These are phyloP conservation scores for Harpagoxenus sublaevis DNA, from an alignment of 2,888 invertebrate species.

Conservation along the genomic window DNA sequence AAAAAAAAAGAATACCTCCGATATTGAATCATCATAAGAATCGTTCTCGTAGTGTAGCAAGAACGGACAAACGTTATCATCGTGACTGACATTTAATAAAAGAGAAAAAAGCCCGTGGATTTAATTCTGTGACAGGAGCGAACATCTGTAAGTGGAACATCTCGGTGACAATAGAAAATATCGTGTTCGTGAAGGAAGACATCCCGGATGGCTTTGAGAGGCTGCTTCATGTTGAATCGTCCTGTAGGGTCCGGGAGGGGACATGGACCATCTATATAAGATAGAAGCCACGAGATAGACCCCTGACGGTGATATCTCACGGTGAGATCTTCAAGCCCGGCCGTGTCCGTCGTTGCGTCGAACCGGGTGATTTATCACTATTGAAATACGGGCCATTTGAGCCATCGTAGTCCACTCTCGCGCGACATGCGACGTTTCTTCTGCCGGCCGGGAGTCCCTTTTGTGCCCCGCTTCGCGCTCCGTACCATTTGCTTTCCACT, in stretches of 20 bases:
- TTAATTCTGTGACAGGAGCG: background rate
- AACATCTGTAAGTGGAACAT: background rate
- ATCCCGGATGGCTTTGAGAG: background rate
- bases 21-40: background rate
- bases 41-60: background rate
- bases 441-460: conserved; percentile 45
- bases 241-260: conserved; percentile 60
- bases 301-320: conserved; percentile 79
- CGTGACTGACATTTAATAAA: background rate
- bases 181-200: background rate
- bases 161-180: conserved; percentile 27
- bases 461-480: conserved; percentile 43
- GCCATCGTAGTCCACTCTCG: conserved; percentile 71
- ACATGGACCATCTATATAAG: conserved; percentile 68
- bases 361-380: conserved; percentile 83
- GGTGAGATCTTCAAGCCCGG: conserved; percentile 76
- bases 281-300: conserved; percentile 79
- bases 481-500: conserved; percentile 22
- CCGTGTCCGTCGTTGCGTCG: conserved; percentile 78
- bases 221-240: conserved; percentile 59
- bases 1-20: background rate
- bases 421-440: conserved; percentile 61
- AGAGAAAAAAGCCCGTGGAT: background rate
- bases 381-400: conserved; percentile 81
- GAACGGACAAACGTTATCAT: background rate